These are phyloP conservation scores for Lynx canadensis DNA, from an alignment of 2,113 vertebrate species.

Conservation along the genomic window DNA sequence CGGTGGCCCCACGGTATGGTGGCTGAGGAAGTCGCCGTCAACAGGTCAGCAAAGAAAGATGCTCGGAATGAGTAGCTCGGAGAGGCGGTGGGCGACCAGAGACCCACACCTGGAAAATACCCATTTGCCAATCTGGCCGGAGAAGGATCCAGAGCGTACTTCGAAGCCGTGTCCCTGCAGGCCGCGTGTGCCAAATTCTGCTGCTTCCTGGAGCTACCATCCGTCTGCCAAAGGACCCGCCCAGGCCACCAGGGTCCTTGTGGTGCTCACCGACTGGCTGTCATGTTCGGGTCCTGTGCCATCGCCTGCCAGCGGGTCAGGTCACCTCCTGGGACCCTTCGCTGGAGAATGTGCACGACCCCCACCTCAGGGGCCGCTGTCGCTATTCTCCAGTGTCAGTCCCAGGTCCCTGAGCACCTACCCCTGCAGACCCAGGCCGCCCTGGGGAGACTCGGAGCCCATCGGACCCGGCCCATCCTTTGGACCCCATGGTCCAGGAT, in stretches of 20 bases:
- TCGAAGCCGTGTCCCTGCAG: fast-evolving
- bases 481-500: background rate
- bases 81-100: no score
- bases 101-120: background rate
- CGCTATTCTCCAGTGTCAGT: background rate
- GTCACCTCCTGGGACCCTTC: background rate
- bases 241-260: background rate
- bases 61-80: background rate
- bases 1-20: background rate
- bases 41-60: background rate
- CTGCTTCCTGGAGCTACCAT: no score
- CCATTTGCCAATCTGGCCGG: background rate
- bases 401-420: background rate
- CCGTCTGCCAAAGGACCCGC: background rate
- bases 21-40: background rate
- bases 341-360: no score
- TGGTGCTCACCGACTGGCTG: background rate
- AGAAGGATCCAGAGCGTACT: background rate
- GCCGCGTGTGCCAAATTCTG: no score
- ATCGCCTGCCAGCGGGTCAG: background rate
- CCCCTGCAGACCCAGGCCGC: background rate
- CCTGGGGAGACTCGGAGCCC: background rate
- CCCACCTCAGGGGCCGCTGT: background rate
- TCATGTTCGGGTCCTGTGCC: fast-evolving
- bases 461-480: fast-evolving